Evolutionary conservation across 2,113 vertebrate genomes (phyloP).

Genomic region (Lophura nycthemera): DNA sequence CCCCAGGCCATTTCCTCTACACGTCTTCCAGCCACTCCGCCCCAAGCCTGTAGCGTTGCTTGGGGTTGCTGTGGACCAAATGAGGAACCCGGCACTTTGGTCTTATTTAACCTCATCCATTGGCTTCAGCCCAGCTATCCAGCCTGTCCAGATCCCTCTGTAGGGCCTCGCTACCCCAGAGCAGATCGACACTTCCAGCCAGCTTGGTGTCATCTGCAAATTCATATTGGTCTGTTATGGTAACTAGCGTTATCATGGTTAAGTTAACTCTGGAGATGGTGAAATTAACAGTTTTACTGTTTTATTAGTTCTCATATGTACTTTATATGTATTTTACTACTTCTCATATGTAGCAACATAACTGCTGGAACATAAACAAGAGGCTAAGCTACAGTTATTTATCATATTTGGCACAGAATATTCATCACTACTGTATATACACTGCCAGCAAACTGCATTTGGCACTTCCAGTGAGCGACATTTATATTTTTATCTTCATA

Average conservation of each 20-base stretch:
- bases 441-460: background rate
- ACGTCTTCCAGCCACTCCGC: too few relatives aligned
- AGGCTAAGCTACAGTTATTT: background rate
- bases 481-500: background rate
- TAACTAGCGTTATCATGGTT: background rate
- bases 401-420: background rate
- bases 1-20: too few relatives aligned
- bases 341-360: background rate
- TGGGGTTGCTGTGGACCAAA: too few relatives aligned
- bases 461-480: background rate
- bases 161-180: too few relatives aligned
- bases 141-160: too few relatives aligned
- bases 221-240: background rate
- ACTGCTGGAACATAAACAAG: background rate
- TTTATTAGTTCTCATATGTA: background rate
- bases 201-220: too few relatives aligned
- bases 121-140: too few relatives aligned
- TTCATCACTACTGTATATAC: background rate
- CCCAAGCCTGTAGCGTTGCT: too few relatives aligned
- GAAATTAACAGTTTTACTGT: background rate
- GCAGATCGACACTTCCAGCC: too few relatives aligned
- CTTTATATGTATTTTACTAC: background rate
- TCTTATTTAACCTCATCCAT: too few relatives aligned
- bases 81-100: too few relatives aligned
- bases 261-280: background rate